These are phyloP conservation scores for Megalurothrips usitatus DNA, from an alignment of 2,888 invertebrate species.

Conservation along the genomic window DNA sequence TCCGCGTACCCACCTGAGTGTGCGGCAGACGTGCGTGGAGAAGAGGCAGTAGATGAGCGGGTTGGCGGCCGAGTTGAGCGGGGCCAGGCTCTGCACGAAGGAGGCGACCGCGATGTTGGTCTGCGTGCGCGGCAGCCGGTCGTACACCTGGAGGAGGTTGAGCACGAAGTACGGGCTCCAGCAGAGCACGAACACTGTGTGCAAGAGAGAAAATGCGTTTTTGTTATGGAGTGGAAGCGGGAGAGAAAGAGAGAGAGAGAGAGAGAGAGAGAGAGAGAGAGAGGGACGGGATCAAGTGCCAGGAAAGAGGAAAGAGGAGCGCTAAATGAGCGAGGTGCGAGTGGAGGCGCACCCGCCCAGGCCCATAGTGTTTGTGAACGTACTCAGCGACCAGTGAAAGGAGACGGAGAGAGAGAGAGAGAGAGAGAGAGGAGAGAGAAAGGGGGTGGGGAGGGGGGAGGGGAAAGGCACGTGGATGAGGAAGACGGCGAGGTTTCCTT, in stretches of 20 bases:
- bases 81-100: conserved; percentile 86
- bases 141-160: conserved; percentile 84
- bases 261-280: conserved; percentile 12
- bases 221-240: too few species aligned
- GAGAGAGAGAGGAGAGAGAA: too few species aligned
- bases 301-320: too few species aligned
- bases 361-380: too few species aligned
- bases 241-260: background rate
- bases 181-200: conserved; percentile 82
- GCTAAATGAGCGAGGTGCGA: too few species aligned
- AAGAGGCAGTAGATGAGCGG: conserved; percentile 92
- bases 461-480: too few species aligned
- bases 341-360: too few species aligned
- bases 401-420: too few species aligned
- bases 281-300: background rate
- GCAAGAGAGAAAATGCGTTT: conserved; percentile 32
- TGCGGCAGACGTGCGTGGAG: conserved; percentile 80
- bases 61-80: conserved; percentile 89
- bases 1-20: conserved; percentile 61
- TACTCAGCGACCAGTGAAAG: too few species aligned
- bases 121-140: conserved; percentile 71
- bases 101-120: conserved; percentile 79
- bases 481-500: too few species aligned
- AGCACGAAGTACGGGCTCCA: conserved; percentile 95
- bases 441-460: too few species aligned